phyloP scores from a whole-genome alignment of 2,113 vertebrate genomes.

The Hyla sarda region DNA sequence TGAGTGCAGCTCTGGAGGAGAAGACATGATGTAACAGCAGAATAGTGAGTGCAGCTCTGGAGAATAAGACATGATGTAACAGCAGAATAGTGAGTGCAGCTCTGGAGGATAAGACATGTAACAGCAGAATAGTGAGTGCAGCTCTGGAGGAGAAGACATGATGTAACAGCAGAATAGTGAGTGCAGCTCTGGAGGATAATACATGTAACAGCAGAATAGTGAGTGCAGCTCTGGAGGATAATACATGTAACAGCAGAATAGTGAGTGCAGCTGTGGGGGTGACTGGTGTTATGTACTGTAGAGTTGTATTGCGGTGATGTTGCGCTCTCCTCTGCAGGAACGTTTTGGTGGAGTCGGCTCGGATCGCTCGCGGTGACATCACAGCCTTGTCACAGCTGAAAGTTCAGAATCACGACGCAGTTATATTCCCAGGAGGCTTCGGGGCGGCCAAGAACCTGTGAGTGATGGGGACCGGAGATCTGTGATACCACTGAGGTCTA shows the following conservation, averaged over 20 bases:
- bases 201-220: no score
- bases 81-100: background rate
- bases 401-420: conserved; percentile 79
- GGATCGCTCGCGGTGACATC: conserved; percentile 91
- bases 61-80: background rate
- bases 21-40: background rate
- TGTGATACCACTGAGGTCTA: background rate
- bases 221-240: no score
- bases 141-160: background rate
- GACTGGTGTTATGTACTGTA: no score
- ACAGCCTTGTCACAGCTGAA: conserved; percentile 78
- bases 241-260: no score
- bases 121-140: background rate
- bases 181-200: background rate
- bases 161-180: background rate
- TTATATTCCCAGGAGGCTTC: conserved; percentile 93
- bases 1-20: background rate
- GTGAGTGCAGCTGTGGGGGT: no score
- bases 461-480: conserved; percentile 57
- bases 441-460: conserved; percentile 93
- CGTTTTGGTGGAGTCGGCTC: conserved; percentile 88
- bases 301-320: no score
- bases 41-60: background rate
- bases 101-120: background rate
- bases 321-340: conserved; percentile 75